phyloP scores from a whole-genome alignment of 2,888 invertebrate species.

The Balanococcus diminutus region DNA sequence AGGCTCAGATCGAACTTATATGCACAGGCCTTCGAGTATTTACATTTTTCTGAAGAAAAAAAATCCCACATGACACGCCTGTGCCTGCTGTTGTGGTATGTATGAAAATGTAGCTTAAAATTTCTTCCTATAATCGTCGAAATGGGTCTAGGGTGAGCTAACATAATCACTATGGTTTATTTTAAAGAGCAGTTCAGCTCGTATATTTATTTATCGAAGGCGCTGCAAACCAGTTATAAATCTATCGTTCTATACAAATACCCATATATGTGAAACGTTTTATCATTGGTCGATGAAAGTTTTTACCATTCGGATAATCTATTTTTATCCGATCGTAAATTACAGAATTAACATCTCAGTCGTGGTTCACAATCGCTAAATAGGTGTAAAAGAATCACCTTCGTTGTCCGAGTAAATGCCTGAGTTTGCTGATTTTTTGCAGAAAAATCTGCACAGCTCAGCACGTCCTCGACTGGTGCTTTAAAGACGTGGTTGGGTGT shows the following conservation, averaged over 20 bases:
- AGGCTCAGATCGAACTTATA: no score
- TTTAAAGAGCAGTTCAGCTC: neutral
- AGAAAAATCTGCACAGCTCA: no score
- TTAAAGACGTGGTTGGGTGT: no score
- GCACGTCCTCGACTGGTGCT: no score
- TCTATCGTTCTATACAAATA: neutral
- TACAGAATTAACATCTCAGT: neutral
- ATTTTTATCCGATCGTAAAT: slow-evolving; percentile 22
- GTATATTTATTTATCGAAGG: neutral
- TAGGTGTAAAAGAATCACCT: no score
- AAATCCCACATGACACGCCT: neutral
- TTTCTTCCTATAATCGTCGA: neutral
- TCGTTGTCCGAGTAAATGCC: no score
- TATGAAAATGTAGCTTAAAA: neutral
- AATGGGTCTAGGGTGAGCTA: neutral
- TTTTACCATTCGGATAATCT: neutral
- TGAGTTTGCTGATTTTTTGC: no score
- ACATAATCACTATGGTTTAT: neutral
- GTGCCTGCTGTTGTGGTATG: neutral
- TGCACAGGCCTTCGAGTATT: no score
- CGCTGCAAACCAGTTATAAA: neutral
- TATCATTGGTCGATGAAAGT: neutral
- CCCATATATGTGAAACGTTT: neutral
- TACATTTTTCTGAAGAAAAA: neutral
- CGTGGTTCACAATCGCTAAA: neutral